These are phyloP conservation scores for Chaetogeoica ovagalla DNA, from an alignment of 2,888 invertebrate genomes.

Conservation along the genomic window DNA sequence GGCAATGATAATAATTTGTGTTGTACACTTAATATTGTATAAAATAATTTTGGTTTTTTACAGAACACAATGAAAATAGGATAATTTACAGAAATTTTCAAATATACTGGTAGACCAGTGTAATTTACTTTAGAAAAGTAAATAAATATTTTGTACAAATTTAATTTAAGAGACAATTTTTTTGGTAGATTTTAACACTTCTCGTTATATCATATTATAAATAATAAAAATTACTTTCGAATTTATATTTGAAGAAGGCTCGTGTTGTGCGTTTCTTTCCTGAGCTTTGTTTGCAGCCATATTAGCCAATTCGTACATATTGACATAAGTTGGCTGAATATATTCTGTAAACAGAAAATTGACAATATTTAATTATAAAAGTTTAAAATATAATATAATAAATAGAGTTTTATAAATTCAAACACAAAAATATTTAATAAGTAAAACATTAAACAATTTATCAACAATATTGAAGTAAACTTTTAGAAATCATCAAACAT, in stretches of 20 bases:
- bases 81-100: no score
- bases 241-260: constrained; percentile 32
- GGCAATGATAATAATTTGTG: no score
- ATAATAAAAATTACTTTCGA: constrained; percentile 19
- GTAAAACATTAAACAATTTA: no score
- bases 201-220: background rate
- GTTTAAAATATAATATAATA: background rate
- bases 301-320: constrained; percentile 85
- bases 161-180: background rate
- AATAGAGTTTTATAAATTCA: background rate
- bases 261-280: constrained; percentile 61
- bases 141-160: no score
- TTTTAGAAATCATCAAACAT: no score
- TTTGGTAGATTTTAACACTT: background rate
- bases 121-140: no score
- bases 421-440: no score
- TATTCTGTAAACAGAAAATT: constrained; percentile 58
- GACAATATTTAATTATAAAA: background rate
- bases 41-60: no score
- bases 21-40: no score
- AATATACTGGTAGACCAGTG: no score
- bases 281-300: constrained; percentile 77
- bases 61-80: no score
- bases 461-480: no score
- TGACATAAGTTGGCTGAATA: constrained; percentile 80